These are phyloP conservation scores for Chloroclysta siterata DNA, from an alignment of 2,888 invertebrate genomes.

Conservation along the genomic window DNA sequence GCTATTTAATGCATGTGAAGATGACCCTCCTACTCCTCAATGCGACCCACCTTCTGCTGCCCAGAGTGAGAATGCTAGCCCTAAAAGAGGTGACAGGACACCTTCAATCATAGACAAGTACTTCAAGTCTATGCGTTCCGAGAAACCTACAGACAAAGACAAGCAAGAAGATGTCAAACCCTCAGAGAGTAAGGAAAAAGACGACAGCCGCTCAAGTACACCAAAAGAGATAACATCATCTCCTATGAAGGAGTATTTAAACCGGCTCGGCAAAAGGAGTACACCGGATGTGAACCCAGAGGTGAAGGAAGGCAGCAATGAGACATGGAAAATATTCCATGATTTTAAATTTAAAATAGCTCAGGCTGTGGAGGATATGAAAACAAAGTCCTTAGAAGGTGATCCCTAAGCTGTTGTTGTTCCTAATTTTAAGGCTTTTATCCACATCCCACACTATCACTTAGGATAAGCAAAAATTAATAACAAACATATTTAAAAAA, in stretches of 20 bases:
- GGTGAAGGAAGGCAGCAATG: conserved; percentile 75
- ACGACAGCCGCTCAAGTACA: conserved; percentile 49
- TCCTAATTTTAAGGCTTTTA: too few relatives aligned
- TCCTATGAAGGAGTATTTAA: conserved; percentile 85
- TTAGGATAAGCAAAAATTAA: too few relatives aligned
- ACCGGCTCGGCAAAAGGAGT: conserved; percentile 86
- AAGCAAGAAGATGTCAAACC: conserved; percentile 66
- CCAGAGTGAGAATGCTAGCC: conserved; percentile 71
- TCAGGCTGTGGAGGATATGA: conserved; percentile 91
- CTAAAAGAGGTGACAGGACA: conserved; percentile 75
- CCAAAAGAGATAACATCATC: conserved; percentile 74
- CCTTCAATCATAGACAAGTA: conserved; percentile 80
- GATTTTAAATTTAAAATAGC: conserved; percentile 90
- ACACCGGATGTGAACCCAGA: conserved; percentile 83
- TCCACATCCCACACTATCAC: too few relatives aligned
- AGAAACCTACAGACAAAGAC: conserved; percentile 68
- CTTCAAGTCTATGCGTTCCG: conserved; percentile 74
- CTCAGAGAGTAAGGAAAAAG: conserved; percentile 63
- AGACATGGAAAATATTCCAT: conserved; percentile 89
- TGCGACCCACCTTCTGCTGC: conserved; percentile 69
- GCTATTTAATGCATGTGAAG: conserved; percentile 86
- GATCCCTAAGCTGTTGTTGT: conserved; percentile 38
- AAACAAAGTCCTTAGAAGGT: conserved; percentile 87
- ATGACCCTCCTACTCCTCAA: conserved; percentile 81
- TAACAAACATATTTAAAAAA: too few relatives aligned